Base-by-base conservation (phyloP, 2,888 invertebrate genomes). In the Hypena proboscidalis region DNA sequence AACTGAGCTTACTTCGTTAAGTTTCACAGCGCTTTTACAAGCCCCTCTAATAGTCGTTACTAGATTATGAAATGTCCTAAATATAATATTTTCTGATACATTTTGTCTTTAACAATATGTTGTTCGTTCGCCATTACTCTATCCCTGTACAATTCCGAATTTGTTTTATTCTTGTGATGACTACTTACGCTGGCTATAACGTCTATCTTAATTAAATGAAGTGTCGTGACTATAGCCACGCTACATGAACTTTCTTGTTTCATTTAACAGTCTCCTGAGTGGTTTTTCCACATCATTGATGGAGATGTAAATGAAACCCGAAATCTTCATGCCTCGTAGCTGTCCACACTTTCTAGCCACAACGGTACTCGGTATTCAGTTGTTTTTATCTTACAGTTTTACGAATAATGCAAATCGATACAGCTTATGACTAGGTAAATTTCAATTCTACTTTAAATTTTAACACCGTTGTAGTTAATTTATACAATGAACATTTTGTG, bases 71-170 rank as follows among this genome's bases (percentile, higher is more conserved):
- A 65, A 69, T 65, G 71, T 70, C 67, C 66, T 67, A 65, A 64
- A 71, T 70, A 66, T 71, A 67, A 66, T 62, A 63, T 69, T 69
- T 57, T 57, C 39, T 71, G 70, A 72, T 76, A 70, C 67, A 67
- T 65, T 69, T 70, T 71, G 60, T 70, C 62, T 69, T 69, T 63
- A 58, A 59, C 52, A 61, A 49, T 62, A 62, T 71, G 66, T 61
- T 58, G 49, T 65, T 76, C 68, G 67, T 77, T 75, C 66, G 65
- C 69, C 73, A 68, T 77, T 80, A 81, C 69, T 69, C 73, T 84
- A 85, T 90, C 90, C 90, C 90, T 90, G 90, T 90, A 90, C 86
- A 83, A 76, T 86, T 88, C 90, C 90, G 90, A 90, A 90, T 90
- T 90, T 90, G 90, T 87, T 78, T 58, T 55, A 44, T 51, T 46